phyloP scores from a whole-genome alignment of 1,140 invertebrate species.

The Bombyx mandarina region DNA sequence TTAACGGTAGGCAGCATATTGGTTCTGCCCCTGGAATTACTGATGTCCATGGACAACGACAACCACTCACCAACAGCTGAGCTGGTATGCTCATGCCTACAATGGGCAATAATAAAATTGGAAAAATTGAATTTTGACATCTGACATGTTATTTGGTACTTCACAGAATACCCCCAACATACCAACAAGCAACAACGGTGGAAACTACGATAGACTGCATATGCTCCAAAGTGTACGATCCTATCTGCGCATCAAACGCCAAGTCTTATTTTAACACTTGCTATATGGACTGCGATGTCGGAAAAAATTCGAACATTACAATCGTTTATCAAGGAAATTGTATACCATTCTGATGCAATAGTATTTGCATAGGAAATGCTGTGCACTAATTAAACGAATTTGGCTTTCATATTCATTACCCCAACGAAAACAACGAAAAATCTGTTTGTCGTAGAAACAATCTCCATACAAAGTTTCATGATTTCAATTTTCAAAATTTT shows the following conservation, averaged over 20 bases:
- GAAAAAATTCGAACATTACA: slow-evolving; percentile 19
- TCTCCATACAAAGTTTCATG: not conserved
- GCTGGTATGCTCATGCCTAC: too few relatives aligned
- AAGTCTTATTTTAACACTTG: slow-evolving; percentile 37
- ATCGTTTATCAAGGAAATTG: slow-evolving; percentile 27
- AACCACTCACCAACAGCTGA: too few relatives aligned
- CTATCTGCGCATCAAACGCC: slow-evolving; percentile 30
- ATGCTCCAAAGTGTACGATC: slow-evolving; percentile 38
- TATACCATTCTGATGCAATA: not conserved
- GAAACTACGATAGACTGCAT: slow-evolving; percentile 21
- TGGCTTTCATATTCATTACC: not conserved
- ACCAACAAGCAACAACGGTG: slow-evolving; percentile 5
- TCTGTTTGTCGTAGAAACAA: not conserved
- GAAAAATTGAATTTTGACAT: too few relatives aligned
- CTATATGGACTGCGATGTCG: slow-evolving; percentile 38
- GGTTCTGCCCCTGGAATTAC: too few relatives aligned
- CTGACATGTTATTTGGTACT: too few relatives aligned
- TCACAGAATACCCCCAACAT: not conserved
- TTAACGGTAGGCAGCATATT: too few relatives aligned
- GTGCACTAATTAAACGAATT: not conserved
- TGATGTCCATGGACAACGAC: too few relatives aligned
- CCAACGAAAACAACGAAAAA: not conserved
- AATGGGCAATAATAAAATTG: too few relatives aligned
- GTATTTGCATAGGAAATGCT: too few relatives aligned
- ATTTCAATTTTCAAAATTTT: not conserved